These are phyloP conservation scores for Hermetia illucens DNA, from an alignment of 1,140 invertebrate genomes.

Conservation along the genomic window DNA sequence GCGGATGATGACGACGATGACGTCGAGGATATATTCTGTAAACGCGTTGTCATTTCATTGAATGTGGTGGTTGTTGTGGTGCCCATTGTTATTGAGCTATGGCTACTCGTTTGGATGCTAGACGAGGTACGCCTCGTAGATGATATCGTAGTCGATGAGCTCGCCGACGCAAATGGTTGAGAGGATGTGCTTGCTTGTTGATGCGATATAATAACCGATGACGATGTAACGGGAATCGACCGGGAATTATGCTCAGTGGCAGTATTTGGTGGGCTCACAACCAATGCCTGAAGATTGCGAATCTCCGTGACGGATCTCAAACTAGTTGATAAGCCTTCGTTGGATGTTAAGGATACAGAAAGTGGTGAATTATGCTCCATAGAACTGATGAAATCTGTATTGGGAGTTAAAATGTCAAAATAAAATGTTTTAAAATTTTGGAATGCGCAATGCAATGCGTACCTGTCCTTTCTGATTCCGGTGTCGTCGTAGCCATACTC, in stretches of 20 bases:
- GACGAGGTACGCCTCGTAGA: no score
- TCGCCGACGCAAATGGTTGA: constrained; percentile 10
- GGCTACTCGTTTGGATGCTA: no score
- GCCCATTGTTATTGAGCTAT: no score
- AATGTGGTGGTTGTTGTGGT: no score
- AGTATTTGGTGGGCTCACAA: constrained; percentile 14
- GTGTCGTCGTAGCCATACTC: constrained; percentile 17
- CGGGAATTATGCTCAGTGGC: no score
- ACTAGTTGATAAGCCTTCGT: constrained; percentile 35
- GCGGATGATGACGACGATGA: no score
- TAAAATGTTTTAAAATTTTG: not conserved
- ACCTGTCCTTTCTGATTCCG: constrained; percentile 29
- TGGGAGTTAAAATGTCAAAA: constrained; percentile 13
- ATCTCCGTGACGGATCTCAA: constrained; percentile 28
- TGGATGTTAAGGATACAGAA: constrained; percentile 38
- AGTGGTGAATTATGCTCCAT: constrained; percentile 35
- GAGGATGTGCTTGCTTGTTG: constrained; percentile 5
- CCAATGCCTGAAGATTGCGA: constrained; percentile 32
- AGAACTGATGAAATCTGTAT: constrained; percentile 33
- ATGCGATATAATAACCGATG: no score
- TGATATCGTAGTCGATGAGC: constrained; percentile 1
- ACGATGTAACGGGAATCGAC: no score
- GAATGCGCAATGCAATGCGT: constrained; percentile 1
- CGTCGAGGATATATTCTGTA: no score
- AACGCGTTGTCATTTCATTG: no score